A percentile compares a stretch with the other conserved stretches of the same genome.
Evolutionary conservation across 2,113 vertebrate genomes (phyloP).

Genomic region (Psammodynastes pulverulentus): DNA sequence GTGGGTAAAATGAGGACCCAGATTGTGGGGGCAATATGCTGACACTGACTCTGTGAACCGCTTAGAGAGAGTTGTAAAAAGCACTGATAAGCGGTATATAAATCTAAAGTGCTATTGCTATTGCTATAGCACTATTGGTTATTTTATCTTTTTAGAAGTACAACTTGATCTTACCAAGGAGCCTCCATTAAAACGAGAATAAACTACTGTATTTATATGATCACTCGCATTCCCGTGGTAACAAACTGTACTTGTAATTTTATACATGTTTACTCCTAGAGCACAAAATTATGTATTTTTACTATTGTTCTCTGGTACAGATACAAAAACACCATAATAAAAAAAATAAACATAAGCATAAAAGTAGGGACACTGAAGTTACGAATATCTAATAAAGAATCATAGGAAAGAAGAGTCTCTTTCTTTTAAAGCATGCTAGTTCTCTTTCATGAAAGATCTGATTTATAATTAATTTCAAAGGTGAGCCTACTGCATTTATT

Average conservation of each 20-base stretch:
- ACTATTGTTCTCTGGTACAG: not conserved
- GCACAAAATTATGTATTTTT: not conserved
- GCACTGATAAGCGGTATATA: too few species aligned
- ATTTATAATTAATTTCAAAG: conserved; percentile 10
- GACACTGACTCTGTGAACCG: too few species aligned
- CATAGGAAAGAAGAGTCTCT: not conserved
- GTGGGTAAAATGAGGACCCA: too few species aligned
- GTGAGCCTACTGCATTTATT: conserved; percentile 6
- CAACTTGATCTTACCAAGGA: not conserved
- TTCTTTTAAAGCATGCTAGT: not conserved
- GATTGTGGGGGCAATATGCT: too few species aligned
- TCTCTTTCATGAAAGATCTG: not conserved
- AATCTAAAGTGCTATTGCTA: too few species aligned
- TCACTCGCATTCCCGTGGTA: not conserved
- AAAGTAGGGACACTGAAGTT: not conserved
- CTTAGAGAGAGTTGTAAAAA: too few species aligned
- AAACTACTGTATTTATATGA: not conserved
- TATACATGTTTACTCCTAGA: not conserved
- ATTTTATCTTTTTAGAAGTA: not conserved
- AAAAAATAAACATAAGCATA: not conserved
- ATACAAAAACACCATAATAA: not conserved
- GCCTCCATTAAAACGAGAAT: not conserved
- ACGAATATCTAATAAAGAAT: not conserved
- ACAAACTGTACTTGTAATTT: not conserved
- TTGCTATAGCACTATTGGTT: not conserved